Percentiles rank a stretch among this genome's conserved stretches.
phyloP scores from a whole-genome alignment of 2,888 invertebrate species.

The Oxyteleia sp. region DNA sequence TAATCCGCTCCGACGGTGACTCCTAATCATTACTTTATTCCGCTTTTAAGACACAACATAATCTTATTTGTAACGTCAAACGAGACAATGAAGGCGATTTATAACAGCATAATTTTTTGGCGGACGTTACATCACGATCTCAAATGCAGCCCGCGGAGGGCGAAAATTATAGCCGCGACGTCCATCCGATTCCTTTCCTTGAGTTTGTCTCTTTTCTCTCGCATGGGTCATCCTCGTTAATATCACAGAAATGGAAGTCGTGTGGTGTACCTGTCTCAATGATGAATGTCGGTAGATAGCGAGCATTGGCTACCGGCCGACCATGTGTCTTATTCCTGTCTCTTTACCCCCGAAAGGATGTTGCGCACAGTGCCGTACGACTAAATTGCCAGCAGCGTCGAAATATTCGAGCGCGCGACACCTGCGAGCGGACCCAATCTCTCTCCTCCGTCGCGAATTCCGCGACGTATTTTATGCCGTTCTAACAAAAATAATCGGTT shows the following conservation, averaged over 20 bases:
- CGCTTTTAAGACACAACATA: neutral
- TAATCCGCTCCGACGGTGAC: neutral
- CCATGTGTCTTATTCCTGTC: conserved; percentile 84
- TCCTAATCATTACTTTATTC: neutral
- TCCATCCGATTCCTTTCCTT: conserved; percentile 43
- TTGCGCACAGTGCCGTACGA: conserved; percentile 65
- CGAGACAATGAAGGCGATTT: conserved; percentile 37
- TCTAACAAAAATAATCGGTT: neutral
- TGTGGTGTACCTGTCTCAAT: conserved; percentile 82
- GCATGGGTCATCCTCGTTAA: conserved; percentile 72
- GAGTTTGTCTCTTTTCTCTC: conserved; percentile 46
- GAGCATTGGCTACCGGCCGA: conserved; percentile 80
- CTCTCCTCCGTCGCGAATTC: conserved; percentile 23
- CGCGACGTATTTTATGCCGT: conserved; percentile 2
- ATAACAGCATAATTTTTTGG: conserved; percentile 43
- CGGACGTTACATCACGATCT: conserved; percentile 28
- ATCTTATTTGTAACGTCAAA: conserved; percentile 23
- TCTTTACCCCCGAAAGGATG: conserved; percentile 76
- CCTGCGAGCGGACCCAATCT: conserved; percentile 48
- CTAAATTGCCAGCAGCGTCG: conserved; percentile 59
- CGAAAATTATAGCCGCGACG: conserved; percentile 60
- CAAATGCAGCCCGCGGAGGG: conserved; percentile 31
- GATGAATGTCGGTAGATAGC: conserved; percentile 84
- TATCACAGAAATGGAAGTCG: conserved; percentile 73
- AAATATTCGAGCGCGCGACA: conserved; percentile 61